Base-by-base conservation (phyloP, 92 coral and sea anemone genomes). In the Porites rus region DNA sequence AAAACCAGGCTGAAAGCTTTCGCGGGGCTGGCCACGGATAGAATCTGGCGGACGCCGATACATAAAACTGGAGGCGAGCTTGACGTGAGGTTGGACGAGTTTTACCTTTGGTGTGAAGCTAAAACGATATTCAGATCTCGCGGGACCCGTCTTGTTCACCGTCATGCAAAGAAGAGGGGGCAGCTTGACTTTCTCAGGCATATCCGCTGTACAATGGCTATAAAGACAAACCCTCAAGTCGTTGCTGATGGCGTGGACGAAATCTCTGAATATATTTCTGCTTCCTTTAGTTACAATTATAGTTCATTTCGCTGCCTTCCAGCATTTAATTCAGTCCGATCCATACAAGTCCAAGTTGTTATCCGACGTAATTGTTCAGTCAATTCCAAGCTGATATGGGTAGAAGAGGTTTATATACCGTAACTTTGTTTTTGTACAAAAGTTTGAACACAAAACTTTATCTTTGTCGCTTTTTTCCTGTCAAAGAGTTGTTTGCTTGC, bases 51-150 rank as follows among this genome's bases (percentile, higher is more conserved):
- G 88, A 8, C 96, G 84, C 63, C 96, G 91, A 77, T 92, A 96
- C 90, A 96, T 76, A 80, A 96, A 96, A 59, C 96, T 96, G 16
- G 99, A 92, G 16, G 98, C 98, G n/a, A 96, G 92, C 67, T 94
- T 94, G 54, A 88, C 92, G 87, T 88, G 84, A 1, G 91, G 63
- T 43, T 94, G 95, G 60, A 91, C 89, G 72, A 95, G 96, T 25
- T 92, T 92, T 14, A 84, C 90, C 78, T 96, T 96, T 16, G 99
- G 97, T 1, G 96, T 92, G 69, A 94, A 96, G 65, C 89, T 91
- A 69, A 69, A 38, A 16, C 89, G 85, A 58, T 94, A 96, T 75
- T 96, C 99, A 12, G 99, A 91, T 78, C 72, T 88, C 5, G 89
- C 81, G 8, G 90, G 92, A 3, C 86, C 66, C n/a, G 89, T 22